Base-by-base conservation (phyloP, 1,140 invertebrate species). In the Formica exsecta region DNA sequence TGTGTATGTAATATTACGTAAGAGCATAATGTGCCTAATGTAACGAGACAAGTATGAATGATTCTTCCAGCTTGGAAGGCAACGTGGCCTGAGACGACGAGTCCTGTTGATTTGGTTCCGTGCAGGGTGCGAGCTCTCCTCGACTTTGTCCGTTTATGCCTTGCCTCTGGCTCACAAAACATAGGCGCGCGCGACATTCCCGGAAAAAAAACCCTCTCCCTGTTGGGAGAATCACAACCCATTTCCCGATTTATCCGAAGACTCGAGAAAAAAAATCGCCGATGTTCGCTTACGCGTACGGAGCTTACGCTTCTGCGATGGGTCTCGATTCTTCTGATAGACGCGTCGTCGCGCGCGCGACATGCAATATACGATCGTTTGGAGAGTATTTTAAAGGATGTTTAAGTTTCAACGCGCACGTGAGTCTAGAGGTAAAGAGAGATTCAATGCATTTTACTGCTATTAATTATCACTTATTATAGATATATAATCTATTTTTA, bases 61-160 rank as follows among this genome's bases (percentile, higher is more conserved):
- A 91, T 90, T 89, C 76, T 92, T 93, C 74, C 86, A 93, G 90
- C 86, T 87, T 86, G 85, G 86, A 90, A 89, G 86, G 86, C 89
- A 91, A 92, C 85, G 91, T 91, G 81, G 85, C 85, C 89, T 51
- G 48, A 51, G 91, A 92, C 89, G 89, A 92, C 89, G 89, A 93
- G 93, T 94, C 92, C 91, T 93, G 94, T 94, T 95, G 95, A 95
- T 95, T 95, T 95, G 95, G 95, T 95, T 95, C 93, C 95, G 95
- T 95, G 93, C 95, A 95, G 94, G 94, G 94, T 93, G 91, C 91
- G 88, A 93, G 91, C 90, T 92, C 87, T 92, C 87, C 87, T 90
- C 91, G 87, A 84, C 73, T 87, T 51, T 90, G 66, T 87, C 80
- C 77, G 77, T 81, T 85, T 84, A 68, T 66, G 74, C 85, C 80